Conservation (phyloP, 2,888 invertebrate genomes). For the Amiota mariae region DNA sequence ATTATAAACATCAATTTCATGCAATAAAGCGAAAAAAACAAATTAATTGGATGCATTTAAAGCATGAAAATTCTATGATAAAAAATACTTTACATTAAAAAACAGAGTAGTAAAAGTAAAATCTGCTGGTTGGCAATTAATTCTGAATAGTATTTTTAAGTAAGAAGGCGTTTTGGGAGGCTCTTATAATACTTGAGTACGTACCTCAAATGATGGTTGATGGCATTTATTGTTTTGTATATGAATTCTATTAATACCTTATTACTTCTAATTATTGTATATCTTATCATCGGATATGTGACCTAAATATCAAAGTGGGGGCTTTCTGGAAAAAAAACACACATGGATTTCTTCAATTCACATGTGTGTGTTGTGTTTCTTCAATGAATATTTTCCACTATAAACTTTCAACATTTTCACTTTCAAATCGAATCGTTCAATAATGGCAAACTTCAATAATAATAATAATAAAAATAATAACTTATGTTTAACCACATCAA, state of each 20-base stretch:
- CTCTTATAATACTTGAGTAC: too few species aligned
- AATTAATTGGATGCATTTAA: slow-evolving; percentile 5
- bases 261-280: too few species aligned
- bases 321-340: too few species aligned
- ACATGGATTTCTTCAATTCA: too few species aligned
- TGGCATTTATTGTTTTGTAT: too few species aligned
- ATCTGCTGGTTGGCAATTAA: slow-evolving; percentile 4
- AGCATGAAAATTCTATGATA: background rate
- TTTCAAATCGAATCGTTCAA: slow-evolving; percentile 52
- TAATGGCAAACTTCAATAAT: slow-evolving; percentile 21
- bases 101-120: background rate
- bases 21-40: background rate
- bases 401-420: slow-evolving; percentile 62
- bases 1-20: background rate
- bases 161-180: too few species aligned
- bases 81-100: background rate
- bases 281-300: too few species aligned
- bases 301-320: too few species aligned
- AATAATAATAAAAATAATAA: background rate
- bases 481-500: background rate
- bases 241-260: too few species aligned
- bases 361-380: too few species aligned
- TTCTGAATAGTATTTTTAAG: background rate
- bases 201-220: too few species aligned
- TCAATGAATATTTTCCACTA: background rate